Evolutionary conservation across 2,113 vertebrate genomes (phyloP).

Genomic region (Misgurnus anguillicaudatus): DNA sequence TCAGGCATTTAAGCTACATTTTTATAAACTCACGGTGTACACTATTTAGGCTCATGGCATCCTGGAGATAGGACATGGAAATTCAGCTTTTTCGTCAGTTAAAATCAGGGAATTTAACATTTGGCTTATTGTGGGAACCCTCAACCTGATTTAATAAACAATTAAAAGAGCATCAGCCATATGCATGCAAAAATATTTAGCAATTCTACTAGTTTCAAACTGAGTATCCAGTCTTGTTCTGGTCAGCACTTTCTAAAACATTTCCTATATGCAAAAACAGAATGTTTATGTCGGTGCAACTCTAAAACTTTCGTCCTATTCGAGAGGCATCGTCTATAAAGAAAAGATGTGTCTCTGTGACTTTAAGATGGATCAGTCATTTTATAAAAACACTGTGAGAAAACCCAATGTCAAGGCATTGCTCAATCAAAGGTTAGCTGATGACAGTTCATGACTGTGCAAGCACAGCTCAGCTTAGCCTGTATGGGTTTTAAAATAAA

Average conservation of each 20-base stretch:
- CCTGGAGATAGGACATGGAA: no score
- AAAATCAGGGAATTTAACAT: no score
- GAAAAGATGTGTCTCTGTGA: background rate
- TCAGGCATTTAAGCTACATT: no score
- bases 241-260: background rate
- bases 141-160: no score
- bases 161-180: no score
- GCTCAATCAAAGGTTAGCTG: constrained; percentile 25
- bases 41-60: no score
- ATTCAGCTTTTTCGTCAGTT: no score
- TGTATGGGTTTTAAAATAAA: constrained; percentile 44
- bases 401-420: background rate
- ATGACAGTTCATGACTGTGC: constrained; percentile 37
- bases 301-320: background rate
- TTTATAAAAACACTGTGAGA: background rate
- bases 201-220: background rate
- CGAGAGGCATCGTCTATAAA: background rate
- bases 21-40: no score
- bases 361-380: background rate
- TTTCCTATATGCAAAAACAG: background rate
- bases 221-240: background rate
- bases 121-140: no score
- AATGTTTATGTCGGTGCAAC: background rate
- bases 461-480: constrained; percentile 40
- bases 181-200: background rate